Conservation (phyloP, 2,888 invertebrate species). For the Drosophila imparisetae region DNA sequence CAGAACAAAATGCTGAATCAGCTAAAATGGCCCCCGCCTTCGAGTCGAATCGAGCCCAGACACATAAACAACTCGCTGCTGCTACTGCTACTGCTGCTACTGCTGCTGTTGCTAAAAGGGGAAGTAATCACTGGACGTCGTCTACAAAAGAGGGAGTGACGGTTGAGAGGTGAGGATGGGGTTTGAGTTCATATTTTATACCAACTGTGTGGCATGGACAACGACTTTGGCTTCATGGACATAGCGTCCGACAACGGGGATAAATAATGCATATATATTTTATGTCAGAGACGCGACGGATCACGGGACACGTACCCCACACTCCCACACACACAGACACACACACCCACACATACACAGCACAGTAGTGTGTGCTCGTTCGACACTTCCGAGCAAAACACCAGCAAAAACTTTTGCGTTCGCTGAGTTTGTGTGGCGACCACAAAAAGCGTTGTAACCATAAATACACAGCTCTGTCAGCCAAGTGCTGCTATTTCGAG, state of each 20-base stretch:
- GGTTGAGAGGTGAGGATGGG: not conserved
- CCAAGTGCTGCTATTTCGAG: slow-evolving; percentile 11
- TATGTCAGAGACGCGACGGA: slow-evolving; percentile 58
- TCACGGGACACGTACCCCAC: slow-evolving; percentile 40
- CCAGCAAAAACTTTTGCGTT: slow-evolving; percentile 52
- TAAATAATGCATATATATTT: slow-evolving; percentile 79
- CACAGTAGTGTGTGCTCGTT: not conserved
- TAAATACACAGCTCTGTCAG: slow-evolving; percentile 65
- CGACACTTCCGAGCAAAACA: slow-evolving; percentile 39
- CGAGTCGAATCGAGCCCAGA: slow-evolving; percentile 46
- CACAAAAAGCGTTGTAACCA: slow-evolving; percentile 72
- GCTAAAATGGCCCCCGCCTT: slow-evolving; percentile 14
- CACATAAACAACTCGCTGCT: slow-evolving; percentile 66
- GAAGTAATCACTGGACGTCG: slow-evolving; percentile 52
- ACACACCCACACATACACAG: not conserved
- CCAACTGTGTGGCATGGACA: slow-evolving; percentile 39
- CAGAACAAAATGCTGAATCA: slow-evolving; percentile 49
- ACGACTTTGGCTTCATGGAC: slow-evolving; percentile 37
- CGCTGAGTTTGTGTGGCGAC: slow-evolving; percentile 47
- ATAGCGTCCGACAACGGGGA: slow-evolving; percentile 44
- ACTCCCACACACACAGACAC: not conserved
- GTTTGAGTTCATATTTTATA: slow-evolving; percentile 68
- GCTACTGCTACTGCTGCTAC: not conserved
- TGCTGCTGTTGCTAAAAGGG: slow-evolving; percentile 5
- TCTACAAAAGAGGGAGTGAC: not conserved